Percentiles rank a stretch among this genome's conserved stretches.
phyloP scores from a whole-genome alignment of 1,140 invertebrate species.

The Heliothis subflexa region DNA sequence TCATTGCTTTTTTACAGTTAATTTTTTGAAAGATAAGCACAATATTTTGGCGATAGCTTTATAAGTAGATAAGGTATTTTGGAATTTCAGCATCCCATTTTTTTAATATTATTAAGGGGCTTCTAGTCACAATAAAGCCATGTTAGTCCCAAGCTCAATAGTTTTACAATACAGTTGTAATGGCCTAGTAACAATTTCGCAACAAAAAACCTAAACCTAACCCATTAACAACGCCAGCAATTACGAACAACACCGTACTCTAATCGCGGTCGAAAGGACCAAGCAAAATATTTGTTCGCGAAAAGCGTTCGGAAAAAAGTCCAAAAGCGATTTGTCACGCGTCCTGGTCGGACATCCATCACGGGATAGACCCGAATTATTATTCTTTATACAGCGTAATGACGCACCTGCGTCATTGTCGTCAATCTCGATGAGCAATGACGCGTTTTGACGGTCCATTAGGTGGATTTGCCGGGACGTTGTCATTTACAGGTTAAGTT shows the following conservation, averaged over 20 bases:
- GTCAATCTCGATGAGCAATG: constrained; percentile 32
- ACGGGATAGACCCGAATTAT: constrained; percentile 38
- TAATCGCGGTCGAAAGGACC: constrained; percentile 19
- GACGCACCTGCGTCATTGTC: constrained; percentile 38
- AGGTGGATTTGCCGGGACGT: background rate
- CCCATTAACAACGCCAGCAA: background rate
- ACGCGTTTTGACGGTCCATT: background rate
- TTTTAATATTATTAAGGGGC: too few species aligned
- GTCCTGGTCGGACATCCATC: constrained; percentile 25
- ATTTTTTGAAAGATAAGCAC: too few species aligned
- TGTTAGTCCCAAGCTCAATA: too few species aligned
- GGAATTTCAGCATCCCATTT: too few species aligned
- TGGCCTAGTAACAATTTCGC: background rate
- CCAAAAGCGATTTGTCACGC: constrained; percentile 45
- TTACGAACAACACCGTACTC: background rate
- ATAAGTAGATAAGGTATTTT: too few species aligned
- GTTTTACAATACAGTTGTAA: too few species aligned
- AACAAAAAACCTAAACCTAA: background rate
- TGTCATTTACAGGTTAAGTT: too few species aligned
- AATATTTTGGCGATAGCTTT: too few species aligned
- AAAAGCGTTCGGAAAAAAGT: constrained; percentile 27
- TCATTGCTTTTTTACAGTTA: too few species aligned
- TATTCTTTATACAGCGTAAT: constrained; percentile 45
- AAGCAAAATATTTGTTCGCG: constrained; percentile 13
- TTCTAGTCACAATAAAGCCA: too few species aligned